Evolutionary conservation across 2,797 vertebrate species (phyloP), one percentile per base, ranked within the genome.

Genomic region (Gymnothorax javanicus): DNA sequence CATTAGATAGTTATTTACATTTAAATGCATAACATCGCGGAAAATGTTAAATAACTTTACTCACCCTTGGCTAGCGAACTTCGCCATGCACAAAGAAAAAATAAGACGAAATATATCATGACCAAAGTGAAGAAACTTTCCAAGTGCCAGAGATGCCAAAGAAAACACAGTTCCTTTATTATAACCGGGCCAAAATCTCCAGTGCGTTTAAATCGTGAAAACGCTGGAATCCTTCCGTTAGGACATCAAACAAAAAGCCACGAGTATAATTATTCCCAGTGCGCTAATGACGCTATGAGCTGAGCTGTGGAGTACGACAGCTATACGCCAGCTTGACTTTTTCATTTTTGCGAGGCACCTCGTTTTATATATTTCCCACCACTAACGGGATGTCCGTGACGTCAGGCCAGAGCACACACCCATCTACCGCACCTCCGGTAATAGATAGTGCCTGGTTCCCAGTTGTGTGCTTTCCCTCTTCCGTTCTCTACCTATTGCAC

Each of bases 331-430:
- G 89, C 86, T 91, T 83, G 93, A 94, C 91, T 92, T 93, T 94
- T 93, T 91, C 94, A 94, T 92, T 86, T 91, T 92, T 88, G 88
- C 86, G 25, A 52, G 83, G 92, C 90, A 87, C 88, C 89, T 90
- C 58, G 64, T 93, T 96, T 96, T 96, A 96, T 96, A 94, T 89
- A 59, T 93, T 95, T 95, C 95, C 94, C 95, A 94, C 94, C 92
- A 91, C 88, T 92, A 91, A 93, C 93, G 92, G 94, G 87, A 93
- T 90, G 93, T 95, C 93, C 91, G 91, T 93, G 91, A 95, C 92
- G 93, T 92, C 86, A 82, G 88, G 88, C 9, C 23, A 56, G 8
- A 93, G 33, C 33, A 91, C 94, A 95, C 91, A 83, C 95, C 90
- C 91, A 88, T 86, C 9, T 87, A 81, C 90, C 91, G 87, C 89